Evolutionary conservation across 2,888 invertebrate genomes (phyloP), one percentile per base, ranked within the genome.

Genomic region (Odiellus spinosus): DNA sequence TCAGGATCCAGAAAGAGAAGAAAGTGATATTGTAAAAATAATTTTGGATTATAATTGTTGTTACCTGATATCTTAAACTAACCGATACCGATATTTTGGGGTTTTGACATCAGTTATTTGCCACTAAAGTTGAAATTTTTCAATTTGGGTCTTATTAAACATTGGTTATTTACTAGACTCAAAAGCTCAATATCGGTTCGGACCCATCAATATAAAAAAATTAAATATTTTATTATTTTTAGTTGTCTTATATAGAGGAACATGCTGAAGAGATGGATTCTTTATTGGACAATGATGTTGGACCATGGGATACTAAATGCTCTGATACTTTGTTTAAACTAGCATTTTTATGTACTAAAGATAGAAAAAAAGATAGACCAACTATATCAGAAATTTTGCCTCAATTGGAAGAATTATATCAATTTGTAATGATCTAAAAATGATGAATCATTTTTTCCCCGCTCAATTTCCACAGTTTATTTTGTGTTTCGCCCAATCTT

Each of bases 231-330:
- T 36, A 14, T 10, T 20, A 40, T 26, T 17, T 45, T 34, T 39
- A 70, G 69, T 61, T 71, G 4, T 69, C 70, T 58, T 73, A 74
- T 61, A 65, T 78, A 17, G 71, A 74, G 55, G 75, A 76, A 26
- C 55, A 58, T 55, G 67, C 75, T 48, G 67, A 71, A 42, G 64
- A 71, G 42, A 72, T 77, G n/a, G 61, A 59, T 1, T 63, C 65
- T 10, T 58, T 77, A 36, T 58, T 79, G 15, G 80, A 80, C 59
- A 61, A 57, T n/a, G 65, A 64, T 43, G 73, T 74, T 12, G 71
- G 69, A 1, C 58, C 64, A 3, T 78, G 77, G 76, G 60, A 67
- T 48, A 67, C 60, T 11, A 59, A 58, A 19, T 47, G 71, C 55
- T 73, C 71, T 8, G 64, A 66, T 12, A 60, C 69, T 35, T 59